Evolutionary conservation across 2,888 invertebrate genomes (phyloP).

Genomic region (Ctena decussata): DNA sequence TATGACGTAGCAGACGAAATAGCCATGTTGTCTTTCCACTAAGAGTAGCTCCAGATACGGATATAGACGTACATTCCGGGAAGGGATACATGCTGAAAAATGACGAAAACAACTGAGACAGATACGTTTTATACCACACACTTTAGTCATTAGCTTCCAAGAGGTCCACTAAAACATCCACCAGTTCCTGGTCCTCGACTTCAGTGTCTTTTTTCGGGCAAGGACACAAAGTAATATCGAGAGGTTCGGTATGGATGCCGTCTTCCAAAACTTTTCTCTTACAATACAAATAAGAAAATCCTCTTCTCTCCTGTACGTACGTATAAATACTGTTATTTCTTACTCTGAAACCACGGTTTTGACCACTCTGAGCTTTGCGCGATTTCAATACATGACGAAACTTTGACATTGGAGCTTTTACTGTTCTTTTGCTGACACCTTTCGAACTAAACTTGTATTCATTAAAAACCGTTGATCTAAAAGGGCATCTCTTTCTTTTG

Average conservation of each 20-base stretch:
- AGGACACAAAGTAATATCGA: constrained; percentile 49
- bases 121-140: background rate
- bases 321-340: constrained; percentile 34
- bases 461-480: background rate
- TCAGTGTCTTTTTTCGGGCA: constrained; percentile 1
- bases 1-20: too few species aligned
- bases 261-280: constrained; percentile 46
- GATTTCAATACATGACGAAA: constrained; percentile 38
- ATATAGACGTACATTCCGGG: constrained; percentile 46
- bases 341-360: constrained; percentile 40
- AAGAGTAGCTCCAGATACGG: constrained; percentile 48
- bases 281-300: constrained; percentile 53
- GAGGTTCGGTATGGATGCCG: constrained; percentile 46
- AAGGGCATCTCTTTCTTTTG: background rate
- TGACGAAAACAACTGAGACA: too few species aligned
- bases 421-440: constrained; percentile 32
- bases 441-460: constrained; percentile 59
- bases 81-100: constrained; percentile 36
- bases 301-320: constrained; percentile 26
- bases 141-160: background rate
- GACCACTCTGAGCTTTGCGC: background rate
- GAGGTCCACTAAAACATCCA: background rate
- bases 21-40: constrained; percentile 38
- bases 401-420: constrained; percentile 37
- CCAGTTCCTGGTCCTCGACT: constrained; percentile 32